Evolutionary conservation across 2,888 invertebrate genomes (phyloP).

Genomic region (Rhingia campestris): DNA sequence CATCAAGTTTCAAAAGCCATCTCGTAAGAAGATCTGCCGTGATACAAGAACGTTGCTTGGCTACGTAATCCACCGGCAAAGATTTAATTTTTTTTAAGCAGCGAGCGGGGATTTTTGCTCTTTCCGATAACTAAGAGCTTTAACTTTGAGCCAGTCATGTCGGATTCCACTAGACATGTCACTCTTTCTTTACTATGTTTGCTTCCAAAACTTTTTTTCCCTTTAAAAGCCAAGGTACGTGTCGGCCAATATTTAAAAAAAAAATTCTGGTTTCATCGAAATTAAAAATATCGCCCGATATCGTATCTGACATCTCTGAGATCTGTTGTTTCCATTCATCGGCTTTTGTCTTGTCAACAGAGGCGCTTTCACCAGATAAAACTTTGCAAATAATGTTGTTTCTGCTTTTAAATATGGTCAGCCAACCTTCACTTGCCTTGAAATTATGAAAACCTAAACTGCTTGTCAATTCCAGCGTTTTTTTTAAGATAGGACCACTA

Average conservation of each 20-base stretch:
- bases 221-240: constrained; percentile 36
- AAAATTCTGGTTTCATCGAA: background rate
- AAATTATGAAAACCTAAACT: constrained; percentile 6
- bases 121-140: constrained; percentile 8
- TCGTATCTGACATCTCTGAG: background rate
- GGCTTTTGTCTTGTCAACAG: background rate
- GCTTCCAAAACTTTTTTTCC: constrained; percentile 19
- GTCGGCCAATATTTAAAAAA: constrained; percentile 16
- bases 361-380: no score
- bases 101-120: background rate
- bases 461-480: constrained; percentile 11
- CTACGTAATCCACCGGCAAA: constrained; percentile 7
- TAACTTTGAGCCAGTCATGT: constrained; percentile 25
- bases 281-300: background rate
- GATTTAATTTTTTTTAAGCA: constrained; percentile 1
- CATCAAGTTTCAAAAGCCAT: constrained; percentile 10
- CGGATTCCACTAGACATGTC: constrained; percentile 8
- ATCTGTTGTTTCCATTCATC: background rate
- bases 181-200: constrained; percentile 25
- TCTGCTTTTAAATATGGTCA: no score
- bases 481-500: background rate
- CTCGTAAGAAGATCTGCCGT: constrained; percentile 10
- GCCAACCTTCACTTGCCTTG: no score
- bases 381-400: no score
- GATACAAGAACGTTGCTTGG: constrained; percentile 10